Base-by-base conservation (phyloP, 2,113 vertebrate species). In the Amia ocellicauda region DNA sequence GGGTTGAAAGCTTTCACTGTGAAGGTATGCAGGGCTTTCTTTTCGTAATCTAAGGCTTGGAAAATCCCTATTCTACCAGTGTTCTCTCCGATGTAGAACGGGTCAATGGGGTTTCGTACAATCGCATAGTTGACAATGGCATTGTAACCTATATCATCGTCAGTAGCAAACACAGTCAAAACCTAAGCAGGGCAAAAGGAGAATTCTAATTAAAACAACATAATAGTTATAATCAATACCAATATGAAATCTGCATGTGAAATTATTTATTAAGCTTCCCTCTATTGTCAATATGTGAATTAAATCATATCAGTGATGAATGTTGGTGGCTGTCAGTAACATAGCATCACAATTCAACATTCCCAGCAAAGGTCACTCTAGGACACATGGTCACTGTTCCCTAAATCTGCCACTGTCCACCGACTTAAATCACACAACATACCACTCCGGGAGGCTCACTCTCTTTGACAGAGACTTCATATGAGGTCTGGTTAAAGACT, bases 401-500 rank as follows among this genome's bases (percentile, higher is more conserved):
- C 31, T 36, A 36, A 36, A 36, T 36, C 5, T 36, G 31, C 11
- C n/a, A 47, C 45, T 47, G 2, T 23, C 20, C 22, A 54, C 67
- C 5, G 31, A 11, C 31, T 36, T 5, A 11, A 11, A 36, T 7
- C 1, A 2, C 5, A 36, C 5, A 36, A 36, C 31, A 0, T 73
- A 84, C 82, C 79, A 76, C 64, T 0, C 47, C 67, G 3, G 82
- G 80, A 67, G 76, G 73, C 29, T 83, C 72, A 0, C 83, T 84
- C 66, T 83, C 82, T 63, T 69, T 79, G 27, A 83, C 65, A 0
- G 69, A 56, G 58, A 79, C 55, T 0, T 61, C 51, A 63, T 76
- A 81, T 0, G 58, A 69, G 20, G 61, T 67, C 20, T 71, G 77
- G 14, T 66, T 63, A 28, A 84, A 68, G 60, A 74, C 68, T 0